Evolutionary conservation across 2,113 vertebrate species (phyloP).

Genomic region (Caranx ignobilis): DNA sequence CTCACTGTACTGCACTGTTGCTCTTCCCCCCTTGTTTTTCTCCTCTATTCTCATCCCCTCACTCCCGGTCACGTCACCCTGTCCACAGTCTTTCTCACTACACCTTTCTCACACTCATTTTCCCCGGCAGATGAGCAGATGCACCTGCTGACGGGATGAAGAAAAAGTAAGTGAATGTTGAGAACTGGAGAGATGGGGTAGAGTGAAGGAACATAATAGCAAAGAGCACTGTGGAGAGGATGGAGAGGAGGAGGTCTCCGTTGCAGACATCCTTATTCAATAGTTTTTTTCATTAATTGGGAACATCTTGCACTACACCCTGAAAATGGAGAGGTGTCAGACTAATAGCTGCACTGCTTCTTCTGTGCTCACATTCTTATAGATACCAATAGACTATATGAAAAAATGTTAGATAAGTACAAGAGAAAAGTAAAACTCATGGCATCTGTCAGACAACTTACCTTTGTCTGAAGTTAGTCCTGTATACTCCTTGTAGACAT

Average conservation of each 20-base stretch:
- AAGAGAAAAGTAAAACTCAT: slow-evolving; percentile 18
- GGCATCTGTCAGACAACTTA: background rate
- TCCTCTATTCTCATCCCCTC: slow-evolving; percentile 23
- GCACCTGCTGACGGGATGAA: slow-evolving; percentile 50
- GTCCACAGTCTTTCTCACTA: slow-evolving; percentile 3
- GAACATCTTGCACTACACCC: slow-evolving; percentile 16
- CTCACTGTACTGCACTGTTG: slow-evolving; percentile 45
- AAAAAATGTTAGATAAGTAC: background rate
- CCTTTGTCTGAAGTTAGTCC: background rate
- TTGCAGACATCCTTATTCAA: slow-evolving; percentile 18
- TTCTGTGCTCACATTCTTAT: background rate
- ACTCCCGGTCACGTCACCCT: slow-evolving; percentile 22
- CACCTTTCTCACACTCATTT: slow-evolving; percentile 47
- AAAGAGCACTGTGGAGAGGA: slow-evolving; percentile 12
- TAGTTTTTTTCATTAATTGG: slow-evolving; percentile 11
- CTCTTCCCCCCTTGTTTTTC: slow-evolving; percentile 25
- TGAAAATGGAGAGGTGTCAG: slow-evolving; percentile 34
- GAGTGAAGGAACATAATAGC: slow-evolving; percentile 34
- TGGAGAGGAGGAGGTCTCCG: background rate
- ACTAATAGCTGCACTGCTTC: slow-evolving; percentile 1
- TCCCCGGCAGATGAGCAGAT: slow-evolving; percentile 29
- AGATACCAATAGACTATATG: background rate
- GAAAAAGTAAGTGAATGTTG: slow-evolving; percentile 21
- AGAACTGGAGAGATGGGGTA: slow-evolving; percentile 19
- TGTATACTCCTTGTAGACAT: slow-evolving; percentile 1